Base-by-base conservation (phyloP, 2,888 invertebrate genomes). In the Drosophila kanekoi region DNA sequence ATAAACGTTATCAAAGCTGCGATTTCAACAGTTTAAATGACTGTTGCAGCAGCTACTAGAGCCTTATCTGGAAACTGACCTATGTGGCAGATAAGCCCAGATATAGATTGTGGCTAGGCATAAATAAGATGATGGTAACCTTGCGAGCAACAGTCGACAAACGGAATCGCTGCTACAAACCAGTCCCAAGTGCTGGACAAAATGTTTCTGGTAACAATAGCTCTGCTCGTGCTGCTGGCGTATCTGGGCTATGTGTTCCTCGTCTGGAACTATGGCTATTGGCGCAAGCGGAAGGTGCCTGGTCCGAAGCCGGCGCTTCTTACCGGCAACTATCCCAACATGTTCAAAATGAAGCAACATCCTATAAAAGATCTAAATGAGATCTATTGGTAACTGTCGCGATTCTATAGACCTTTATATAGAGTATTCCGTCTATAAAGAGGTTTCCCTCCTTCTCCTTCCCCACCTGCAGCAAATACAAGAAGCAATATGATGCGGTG, bases 261-360 rank as follows among this genome's bases (percentile, higher is more conserved):
- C 18, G 87, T 79, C 13, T 91, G 90, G 80, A 91, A 90, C 40
- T 92, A 86, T 51, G 66, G 81, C 38, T 91, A 91, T 69, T 93
- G 93, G 93, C 89, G 89, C 38, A 89, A 87, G 43, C 88, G 87
- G 0, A 86, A 87, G 0, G 87, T 93, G 2, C 85, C 87, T 0
- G 92, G 91, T 9, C 92, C 92, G 1, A 78, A 78, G 54, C 93
- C 93, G 0, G 63, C 45, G 5, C 49, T 89, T 0, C 67, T 91
- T 0, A 83, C 91, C 6, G 93, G 93, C 0, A 93, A 91, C 60
- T 77, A 91, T 18, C 89, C 90, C 1, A 78, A 73, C 40, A 54
- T 87, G 60, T 69, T 88, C 10, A 78, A 79, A 0, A 68, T 86
- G 60, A 89, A 87, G 59, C 80, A 82, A 20, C 87, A 90, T 52